A percentile compares a stretch with the other conserved stretches of the same genome.
phyloP scores from a whole-genome alignment of 1,140 invertebrate genomes.

The Anastrepha ludens region DNA sequence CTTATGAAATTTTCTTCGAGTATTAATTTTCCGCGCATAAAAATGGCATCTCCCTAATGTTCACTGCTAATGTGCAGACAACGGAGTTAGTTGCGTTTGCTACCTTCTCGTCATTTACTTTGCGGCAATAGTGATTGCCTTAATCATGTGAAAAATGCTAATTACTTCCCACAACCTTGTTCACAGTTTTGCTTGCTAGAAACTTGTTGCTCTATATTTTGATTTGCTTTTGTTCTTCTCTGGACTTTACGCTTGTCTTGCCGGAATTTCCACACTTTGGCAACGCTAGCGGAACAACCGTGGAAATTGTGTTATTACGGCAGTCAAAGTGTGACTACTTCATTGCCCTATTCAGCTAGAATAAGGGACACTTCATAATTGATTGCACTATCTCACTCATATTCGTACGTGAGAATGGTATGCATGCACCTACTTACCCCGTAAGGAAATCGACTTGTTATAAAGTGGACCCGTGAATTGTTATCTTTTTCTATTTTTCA shows the following conservation, averaged over 20 bases:
- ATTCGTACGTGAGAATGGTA: neutral
- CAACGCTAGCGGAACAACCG: neutral
- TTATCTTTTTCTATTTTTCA: no score
- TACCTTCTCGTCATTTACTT: slow-evolving; percentile 17
- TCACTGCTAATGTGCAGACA: no score
- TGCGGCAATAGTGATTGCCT: neutral
- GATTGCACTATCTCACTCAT: neutral
- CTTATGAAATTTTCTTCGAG: no score
- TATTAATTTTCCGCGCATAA: no score
- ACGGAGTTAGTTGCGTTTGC: neutral
- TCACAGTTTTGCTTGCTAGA: slow-evolving; percentile 57
- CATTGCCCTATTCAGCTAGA: neutral
- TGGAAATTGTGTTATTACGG: slow-evolving; percentile 39
- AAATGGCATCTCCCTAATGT: no score
- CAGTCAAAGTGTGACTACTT: slow-evolving; percentile 12
- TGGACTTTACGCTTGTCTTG: neutral
- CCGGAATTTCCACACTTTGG: neutral
- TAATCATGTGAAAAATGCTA: slow-evolving; percentile 66
- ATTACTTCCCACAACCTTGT: slow-evolving; percentile 72
- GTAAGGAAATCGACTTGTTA: no score
- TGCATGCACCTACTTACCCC: no score
- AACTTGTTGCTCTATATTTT: slow-evolving; percentile 43
- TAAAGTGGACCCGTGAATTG: no score
- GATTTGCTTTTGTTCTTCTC: slow-evolving; percentile 30
- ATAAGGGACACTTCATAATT: neutral